Conservation (phyloP, 2,888 invertebrate species). For the Salticus scenicus region DNA sequence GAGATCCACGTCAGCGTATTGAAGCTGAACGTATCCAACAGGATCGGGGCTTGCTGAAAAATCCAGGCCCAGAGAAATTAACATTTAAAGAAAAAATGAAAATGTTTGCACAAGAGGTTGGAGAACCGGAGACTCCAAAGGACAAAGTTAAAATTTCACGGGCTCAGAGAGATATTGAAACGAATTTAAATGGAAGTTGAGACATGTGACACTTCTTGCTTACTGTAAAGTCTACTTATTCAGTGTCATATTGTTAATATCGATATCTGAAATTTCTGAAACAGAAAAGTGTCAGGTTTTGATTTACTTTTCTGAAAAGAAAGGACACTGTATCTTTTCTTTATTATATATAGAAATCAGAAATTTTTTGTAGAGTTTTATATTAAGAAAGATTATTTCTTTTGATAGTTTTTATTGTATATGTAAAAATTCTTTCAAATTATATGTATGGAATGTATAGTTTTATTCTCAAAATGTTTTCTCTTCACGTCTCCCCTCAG, state of each 20-base stretch:
- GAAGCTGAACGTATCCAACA: constrained; percentile 86
- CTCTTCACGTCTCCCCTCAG: too few species aligned
- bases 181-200: constrained; percentile 73
- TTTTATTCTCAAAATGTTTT: constrained; percentile 49
- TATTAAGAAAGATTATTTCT: constrained; percentile 35
- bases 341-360: constrained; percentile 1
- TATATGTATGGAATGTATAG: constrained; percentile 42
- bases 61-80: constrained; percentile 87
- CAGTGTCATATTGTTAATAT: neutral
- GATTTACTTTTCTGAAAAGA: constrained; percentile 7
- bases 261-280: too few species aligned
- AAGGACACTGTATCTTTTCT: neutral
- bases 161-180: constrained; percentile 95
- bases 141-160: constrained; percentile 97
- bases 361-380: constrained; percentile 13
- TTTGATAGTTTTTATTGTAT: constrained; percentile 47
- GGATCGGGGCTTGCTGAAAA: constrained; percentile 61
- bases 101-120: constrained; percentile 98
- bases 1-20: constrained; percentile 92
- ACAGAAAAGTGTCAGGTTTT: too few species aligned
- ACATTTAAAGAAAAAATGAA: constrained; percentile 99
- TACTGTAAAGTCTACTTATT: constrained; percentile 42
- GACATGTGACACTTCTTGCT: constrained; percentile 7
- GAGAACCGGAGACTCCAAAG: constrained; percentile 92
- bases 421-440: constrained; percentile 27